Evolutionary conservation across 2,113 vertebrate species (phyloP).

Genomic region (Syngnathoides biaculeatus): DNA sequence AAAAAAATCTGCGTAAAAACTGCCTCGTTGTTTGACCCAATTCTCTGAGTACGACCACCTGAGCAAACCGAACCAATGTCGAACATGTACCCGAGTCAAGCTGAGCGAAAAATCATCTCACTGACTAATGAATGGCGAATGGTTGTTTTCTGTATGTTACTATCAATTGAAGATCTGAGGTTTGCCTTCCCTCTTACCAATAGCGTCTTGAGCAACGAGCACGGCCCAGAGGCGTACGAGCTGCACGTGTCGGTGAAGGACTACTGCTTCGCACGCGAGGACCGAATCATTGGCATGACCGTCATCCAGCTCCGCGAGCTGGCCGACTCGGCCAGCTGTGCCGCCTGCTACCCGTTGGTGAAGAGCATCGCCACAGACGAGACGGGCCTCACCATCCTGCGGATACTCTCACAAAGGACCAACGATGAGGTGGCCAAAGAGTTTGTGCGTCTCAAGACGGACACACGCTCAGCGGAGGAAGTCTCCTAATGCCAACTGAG

Average conservation of each 20-base stretch:
- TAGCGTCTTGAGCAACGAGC: constrained; percentile 86
- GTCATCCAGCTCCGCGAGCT: constrained; percentile 88
- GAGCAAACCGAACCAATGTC: too few species aligned
- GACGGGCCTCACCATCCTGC: constrained; percentile 92
- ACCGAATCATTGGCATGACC: constrained; percentile 88
- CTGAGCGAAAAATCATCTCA: too few species aligned
- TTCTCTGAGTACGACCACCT: too few species aligned
- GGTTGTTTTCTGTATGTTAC: not conserved
- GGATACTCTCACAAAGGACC: constrained; percentile 97
- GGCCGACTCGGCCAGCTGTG: constrained; percentile 78
- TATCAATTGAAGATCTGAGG: too few species aligned
- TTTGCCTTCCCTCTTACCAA: constrained; percentile 1
- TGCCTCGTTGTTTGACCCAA: too few species aligned
- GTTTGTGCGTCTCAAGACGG: constrained; percentile 95
- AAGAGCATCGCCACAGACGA: constrained; percentile 84
- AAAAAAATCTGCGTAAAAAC: too few species aligned
- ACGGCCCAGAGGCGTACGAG: constrained; percentile 85
- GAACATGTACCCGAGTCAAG: too few species aligned
- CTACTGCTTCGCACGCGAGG: constrained; percentile 97
- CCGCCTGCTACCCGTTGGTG: constrained; percentile 83
- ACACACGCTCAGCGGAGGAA: constrained; percentile 86
- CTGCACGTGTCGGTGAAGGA: constrained; percentile 95
- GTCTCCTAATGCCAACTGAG: constrained; percentile 62
- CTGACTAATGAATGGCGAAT: not conserved
- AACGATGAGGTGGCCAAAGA: constrained; percentile 95